Conservation (phyloP, 2,113 vertebrate species). For the Archilochus colubris region DNA sequence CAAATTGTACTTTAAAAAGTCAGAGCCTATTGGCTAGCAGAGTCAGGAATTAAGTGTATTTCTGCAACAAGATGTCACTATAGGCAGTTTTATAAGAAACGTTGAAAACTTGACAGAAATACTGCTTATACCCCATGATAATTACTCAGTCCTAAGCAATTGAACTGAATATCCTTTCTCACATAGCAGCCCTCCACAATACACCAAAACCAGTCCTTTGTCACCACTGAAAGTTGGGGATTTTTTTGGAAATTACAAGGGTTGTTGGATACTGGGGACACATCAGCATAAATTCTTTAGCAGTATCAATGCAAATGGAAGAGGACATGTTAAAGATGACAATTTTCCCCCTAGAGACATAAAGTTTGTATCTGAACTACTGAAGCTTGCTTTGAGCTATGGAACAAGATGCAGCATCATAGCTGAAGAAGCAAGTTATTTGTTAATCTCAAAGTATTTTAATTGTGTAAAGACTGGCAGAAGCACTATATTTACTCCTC, state of each 20-base stretch:
- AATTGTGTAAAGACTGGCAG: not conserved
- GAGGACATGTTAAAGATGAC: not conserved
- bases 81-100: slow-evolving; percentile 16
- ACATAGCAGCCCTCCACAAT: slow-evolving; percentile 17
- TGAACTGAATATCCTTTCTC: slow-evolving; percentile 32
- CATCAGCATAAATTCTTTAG: not conserved
- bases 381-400: not conserved
- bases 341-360: not conserved
- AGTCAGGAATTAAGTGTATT: not conserved
- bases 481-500: not conserved
- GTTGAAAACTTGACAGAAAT: slow-evolving; percentile 55
- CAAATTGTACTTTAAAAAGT: not conserved
- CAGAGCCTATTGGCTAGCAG: not conserved
- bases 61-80: slow-evolving; percentile 38
- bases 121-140: slow-evolving; percentile 26
- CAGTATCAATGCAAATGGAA: not conserved
- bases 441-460: not conserved
- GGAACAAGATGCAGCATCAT: not conserved
- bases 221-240: not conserved
- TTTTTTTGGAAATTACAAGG: not conserved
- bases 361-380: not conserved
- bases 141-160: slow-evolving; percentile 53
- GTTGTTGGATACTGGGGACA: not conserved
- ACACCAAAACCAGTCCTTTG: slow-evolving; percentile 21
- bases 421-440: not conserved